Percentiles rank a stretch among this genome's conserved stretches.
phyloP scores from a whole-genome alignment of 2,888 invertebrate species.

The Halictus quadricinctus region DNA sequence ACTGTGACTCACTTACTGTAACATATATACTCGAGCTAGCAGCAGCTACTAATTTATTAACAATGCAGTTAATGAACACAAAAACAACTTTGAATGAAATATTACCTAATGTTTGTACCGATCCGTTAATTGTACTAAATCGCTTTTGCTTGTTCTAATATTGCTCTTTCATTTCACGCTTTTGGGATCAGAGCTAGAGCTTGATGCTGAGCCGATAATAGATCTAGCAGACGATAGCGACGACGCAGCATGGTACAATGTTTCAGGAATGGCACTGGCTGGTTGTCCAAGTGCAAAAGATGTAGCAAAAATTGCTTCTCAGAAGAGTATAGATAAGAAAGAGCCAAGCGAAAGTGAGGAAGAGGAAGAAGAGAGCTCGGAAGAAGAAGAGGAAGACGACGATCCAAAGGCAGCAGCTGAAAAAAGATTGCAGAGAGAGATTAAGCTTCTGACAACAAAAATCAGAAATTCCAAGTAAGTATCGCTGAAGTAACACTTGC shows the following conservation, averaged over 20 bases:
- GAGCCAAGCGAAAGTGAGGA: slow-evolving; percentile 74
- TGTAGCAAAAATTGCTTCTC: slow-evolving; percentile 80
- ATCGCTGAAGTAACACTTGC: not conserved
- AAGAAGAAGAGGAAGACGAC: slow-evolving; percentile 85
- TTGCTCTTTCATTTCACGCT: slow-evolving; percentile 55
- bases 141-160: slow-evolving; percentile 58
- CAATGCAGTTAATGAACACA: slow-evolving; percentile 26
- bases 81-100: slow-evolving; percentile 7
- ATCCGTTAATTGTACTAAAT: not conserved
- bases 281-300: slow-evolving; percentile 81
- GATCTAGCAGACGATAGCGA: slow-evolving; percentile 76
- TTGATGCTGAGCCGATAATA: slow-evolving; percentile 72
- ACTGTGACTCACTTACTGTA: not conserved
- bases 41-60: slow-evolving; percentile 33
- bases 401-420: slow-evolving; percentile 87
- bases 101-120: not conserved
- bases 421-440: slow-evolving; percentile 86
- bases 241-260: slow-evolving; percentile 77
- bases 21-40: not conserved
- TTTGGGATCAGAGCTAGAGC: slow-evolving; percentile 54
- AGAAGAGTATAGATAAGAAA: slow-evolving; percentile 79
- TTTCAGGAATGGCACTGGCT: slow-evolving; percentile 82
- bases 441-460: slow-evolving; percentile 86
- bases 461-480: slow-evolving; percentile 82
- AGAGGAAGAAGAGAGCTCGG: slow-evolving; percentile 84